Evolutionary conservation across 1,140 invertebrate genomes (phyloP).

Genomic region (Pinna nobilis): DNA sequence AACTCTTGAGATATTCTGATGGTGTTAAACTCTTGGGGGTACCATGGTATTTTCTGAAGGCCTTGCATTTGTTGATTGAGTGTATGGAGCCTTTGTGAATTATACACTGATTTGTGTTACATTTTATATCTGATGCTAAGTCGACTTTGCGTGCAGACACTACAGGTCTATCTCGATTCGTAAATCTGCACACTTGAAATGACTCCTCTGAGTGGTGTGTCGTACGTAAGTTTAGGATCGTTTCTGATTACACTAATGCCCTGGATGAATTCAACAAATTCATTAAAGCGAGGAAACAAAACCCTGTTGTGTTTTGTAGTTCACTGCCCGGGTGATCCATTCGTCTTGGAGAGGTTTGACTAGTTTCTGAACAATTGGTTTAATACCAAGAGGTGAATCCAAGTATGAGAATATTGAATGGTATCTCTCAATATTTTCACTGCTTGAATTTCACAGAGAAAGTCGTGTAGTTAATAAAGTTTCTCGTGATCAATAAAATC

Average conservation of each 20-base stretch:
- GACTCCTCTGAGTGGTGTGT: neutral
- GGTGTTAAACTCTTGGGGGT: too few relatives aligned
- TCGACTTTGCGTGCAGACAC: slow-evolving; percentile 11
- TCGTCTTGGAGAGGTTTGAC: too few relatives aligned
- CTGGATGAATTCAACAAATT: slow-evolving; percentile 19
- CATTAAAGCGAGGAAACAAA: slow-evolving; percentile 16
- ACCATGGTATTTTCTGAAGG: too few relatives aligned
- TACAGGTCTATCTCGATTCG: neutral
- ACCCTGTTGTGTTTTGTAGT: slow-evolving; percentile 9
- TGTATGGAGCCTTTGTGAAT: slow-evolving; percentile 16
- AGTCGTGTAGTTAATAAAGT: slow-evolving; percentile 22
- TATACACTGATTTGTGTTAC: too few relatives aligned
- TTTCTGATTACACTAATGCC: slow-evolving; percentile 25
- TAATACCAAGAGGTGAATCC: slow-evolving; percentile 17
- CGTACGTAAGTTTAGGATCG: neutral
- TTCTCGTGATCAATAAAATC: slow-evolving; percentile 28
- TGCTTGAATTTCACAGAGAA: slow-evolving; percentile 14
- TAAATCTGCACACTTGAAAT: neutral
- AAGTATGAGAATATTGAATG: slow-evolving; percentile 16
- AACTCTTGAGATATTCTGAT: too few relatives aligned
- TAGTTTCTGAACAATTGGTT: too few relatives aligned
- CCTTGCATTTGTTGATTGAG: slow-evolving; percentile 15
- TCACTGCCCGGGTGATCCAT: too few relatives aligned
- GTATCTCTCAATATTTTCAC: neutral
- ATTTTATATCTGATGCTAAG: neutral